Conservation (phyloP, 1,140 invertebrate genomes). For the Geopemphigus sp. region DNA sequence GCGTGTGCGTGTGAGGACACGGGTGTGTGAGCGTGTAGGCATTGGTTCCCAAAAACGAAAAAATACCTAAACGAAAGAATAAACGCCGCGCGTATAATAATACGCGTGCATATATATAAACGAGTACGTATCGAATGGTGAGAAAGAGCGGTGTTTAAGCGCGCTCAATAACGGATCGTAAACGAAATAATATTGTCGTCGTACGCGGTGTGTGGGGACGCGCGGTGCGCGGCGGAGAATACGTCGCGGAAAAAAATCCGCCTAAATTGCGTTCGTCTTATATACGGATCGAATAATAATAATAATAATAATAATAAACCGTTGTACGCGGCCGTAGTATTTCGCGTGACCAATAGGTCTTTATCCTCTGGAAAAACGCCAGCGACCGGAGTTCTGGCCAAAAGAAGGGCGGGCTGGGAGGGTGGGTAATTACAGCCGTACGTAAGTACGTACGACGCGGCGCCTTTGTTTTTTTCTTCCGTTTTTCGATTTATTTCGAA, state of each 20-base stretch:
- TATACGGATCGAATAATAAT: no score
- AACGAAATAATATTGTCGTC: not conserved
- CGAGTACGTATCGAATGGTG: no score
- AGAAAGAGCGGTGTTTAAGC: not conserved
- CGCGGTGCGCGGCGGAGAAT: not conserved
- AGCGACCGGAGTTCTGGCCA: no score
- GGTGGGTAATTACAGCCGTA: no score
- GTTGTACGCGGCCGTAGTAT: not conserved
- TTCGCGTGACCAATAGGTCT: conserved; percentile 38
- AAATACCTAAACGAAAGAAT: not conserved
- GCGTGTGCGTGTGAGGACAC: not conserved
- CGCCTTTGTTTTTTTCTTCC: no score
- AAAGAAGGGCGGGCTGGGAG: no score
- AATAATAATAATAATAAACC: conserved; percentile 7
- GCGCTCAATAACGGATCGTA: not conserved
- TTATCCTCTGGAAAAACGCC: conserved; percentile 21
- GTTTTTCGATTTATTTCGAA: no score
- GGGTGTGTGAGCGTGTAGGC: not conserved
- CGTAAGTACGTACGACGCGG: no score
- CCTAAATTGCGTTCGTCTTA: not conserved
- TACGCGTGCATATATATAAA: no score
- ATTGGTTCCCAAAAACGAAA: conserved; percentile 41
- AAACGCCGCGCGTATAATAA: no score
- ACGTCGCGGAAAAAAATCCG: not conserved
- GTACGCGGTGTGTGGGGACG: not conserved